These are phyloP conservation scores for Trichomalopsis sarcophagae DNA, from an alignment of 1,140 invertebrate species.

Conservation along the genomic window DNA sequence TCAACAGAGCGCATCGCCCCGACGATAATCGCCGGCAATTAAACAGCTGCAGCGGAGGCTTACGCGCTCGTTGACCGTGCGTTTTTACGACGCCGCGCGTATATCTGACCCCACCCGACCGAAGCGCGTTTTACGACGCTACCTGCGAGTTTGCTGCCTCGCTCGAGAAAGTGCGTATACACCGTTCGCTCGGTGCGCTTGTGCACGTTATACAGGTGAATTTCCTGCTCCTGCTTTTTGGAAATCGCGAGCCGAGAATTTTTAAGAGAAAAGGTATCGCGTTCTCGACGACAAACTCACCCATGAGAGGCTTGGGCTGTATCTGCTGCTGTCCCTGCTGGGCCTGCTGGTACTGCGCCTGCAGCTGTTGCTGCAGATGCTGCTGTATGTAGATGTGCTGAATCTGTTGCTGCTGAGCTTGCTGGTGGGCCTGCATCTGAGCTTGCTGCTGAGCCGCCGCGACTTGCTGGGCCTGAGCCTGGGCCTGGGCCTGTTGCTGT, in stretches of 20 bases:
- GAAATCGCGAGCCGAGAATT: too few relatives aligned
- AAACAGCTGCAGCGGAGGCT: slow-evolving; percentile 10
- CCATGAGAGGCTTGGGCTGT: slow-evolving; percentile 77
- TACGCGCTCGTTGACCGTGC: background rate
- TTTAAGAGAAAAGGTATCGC: too few relatives aligned
- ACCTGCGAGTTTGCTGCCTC: slow-evolving; percentile 10
- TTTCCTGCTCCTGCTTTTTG: too few relatives aligned
- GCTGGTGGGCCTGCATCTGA: slow-evolving; percentile 67
- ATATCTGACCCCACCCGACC: background rate
- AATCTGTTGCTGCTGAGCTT: slow-evolving; percentile 69
- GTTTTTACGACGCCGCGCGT: slow-evolving; percentile 13
- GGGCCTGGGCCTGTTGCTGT: slow-evolving; percentile 68
- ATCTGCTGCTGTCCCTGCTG: slow-evolving; percentile 74
- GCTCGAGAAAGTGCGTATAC: too few relatives aligned
- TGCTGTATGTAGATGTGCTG: slow-evolving; percentile 70
- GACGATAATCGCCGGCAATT: slow-evolving; percentile 16
- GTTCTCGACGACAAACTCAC: slow-evolving; percentile 65
- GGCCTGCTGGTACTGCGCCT: slow-evolving; percentile 70
- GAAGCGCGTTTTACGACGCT: slow-evolving; percentile 17
- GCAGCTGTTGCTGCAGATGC: slow-evolving; percentile 67
- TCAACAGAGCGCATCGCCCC: background rate
- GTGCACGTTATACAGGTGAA: too few relatives aligned
- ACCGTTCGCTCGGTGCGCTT: too few relatives aligned
- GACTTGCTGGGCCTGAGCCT: slow-evolving; percentile 70
- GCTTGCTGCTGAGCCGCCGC: slow-evolving; percentile 69